A percentile compares a stretch with the other conserved stretches of the same genome.
Evolutionary conservation across 1,140 invertebrate species (phyloP).

Genomic region (Drosophila jambulina): DNA sequence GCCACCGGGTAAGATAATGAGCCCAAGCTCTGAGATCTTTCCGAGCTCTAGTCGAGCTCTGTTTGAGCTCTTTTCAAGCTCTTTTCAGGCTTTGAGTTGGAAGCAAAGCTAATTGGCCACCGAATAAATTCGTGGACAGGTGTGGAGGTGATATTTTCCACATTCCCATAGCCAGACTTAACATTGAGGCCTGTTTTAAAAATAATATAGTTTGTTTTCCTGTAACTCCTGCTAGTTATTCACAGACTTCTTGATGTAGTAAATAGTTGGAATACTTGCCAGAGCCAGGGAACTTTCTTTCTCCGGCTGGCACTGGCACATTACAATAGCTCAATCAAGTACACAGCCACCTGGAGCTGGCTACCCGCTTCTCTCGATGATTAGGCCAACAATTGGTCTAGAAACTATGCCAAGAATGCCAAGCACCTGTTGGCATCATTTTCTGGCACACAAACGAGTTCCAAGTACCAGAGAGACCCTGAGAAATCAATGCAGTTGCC

Average conservation of each 20-base stretch:
- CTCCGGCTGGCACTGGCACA: conserved; percentile 28
- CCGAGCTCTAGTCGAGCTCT: not conserved
- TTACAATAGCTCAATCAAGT: conserved; percentile 64
- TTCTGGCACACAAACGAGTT: conserved; percentile 45
- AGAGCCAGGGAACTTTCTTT: conserved; percentile 19
- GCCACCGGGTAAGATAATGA: conserved; percentile 28
- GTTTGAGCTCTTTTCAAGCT: not conserved
- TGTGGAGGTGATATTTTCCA: not conserved
- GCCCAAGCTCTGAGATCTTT: conserved; percentile 1
- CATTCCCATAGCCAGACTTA: not conserved
- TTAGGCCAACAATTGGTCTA: conserved; percentile 44
- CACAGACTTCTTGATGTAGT: not conserved
- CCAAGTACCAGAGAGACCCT: conserved; percentile 38
- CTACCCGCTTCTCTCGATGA: conserved; percentile 21
- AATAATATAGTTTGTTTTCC: not conserved
- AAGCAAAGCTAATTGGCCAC: conserved; percentile 4
- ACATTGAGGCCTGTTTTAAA: not conserved
- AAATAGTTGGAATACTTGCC: not conserved
- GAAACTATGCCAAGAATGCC: conserved; percentile 67
- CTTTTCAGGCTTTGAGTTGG: not conserved
- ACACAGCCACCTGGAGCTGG: conserved; percentile 32
- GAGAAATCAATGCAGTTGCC: conserved; percentile 61
- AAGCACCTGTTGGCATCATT: conserved; percentile 65
- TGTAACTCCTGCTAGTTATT: not conserved
- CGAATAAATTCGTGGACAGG: not conserved